phyloP scores from a whole-genome alignment of 2,797 vertebrate genomes.

The Zalophus californianus region DNA sequence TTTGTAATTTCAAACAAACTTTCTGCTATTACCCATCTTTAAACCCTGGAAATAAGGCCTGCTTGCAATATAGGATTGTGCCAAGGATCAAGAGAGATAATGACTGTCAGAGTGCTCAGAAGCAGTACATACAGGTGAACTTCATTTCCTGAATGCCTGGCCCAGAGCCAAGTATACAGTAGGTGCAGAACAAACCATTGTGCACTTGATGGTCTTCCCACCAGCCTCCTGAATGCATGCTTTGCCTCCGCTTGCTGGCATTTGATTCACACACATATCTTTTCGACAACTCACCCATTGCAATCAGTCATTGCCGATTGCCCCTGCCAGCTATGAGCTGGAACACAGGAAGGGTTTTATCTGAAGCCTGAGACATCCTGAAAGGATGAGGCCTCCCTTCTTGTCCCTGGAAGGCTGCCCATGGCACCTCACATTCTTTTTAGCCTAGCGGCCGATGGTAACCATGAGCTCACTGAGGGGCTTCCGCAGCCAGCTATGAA shows the following conservation, averaged over 20 bases:
- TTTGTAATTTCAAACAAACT: not conserved
- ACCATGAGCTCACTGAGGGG: constrained; percentile 54
- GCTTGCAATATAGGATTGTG: not conserved
- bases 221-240: constrained; percentile 46
- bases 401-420: constrained; percentile 70
- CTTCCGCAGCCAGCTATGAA: not conserved
- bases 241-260: not conserved
- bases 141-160: not conserved
- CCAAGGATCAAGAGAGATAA: not conserved
- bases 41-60: not conserved
- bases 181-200: constrained; percentile 59
- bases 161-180: not conserved
- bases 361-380: constrained; percentile 71
- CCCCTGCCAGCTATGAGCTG: constrained; percentile 60
- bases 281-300: constrained; percentile 59
- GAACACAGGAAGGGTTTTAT: constrained; percentile 78
- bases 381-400: constrained; percentile 76
- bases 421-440: constrained; percentile 74
- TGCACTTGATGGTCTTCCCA: constrained; percentile 35
- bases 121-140: not conserved
- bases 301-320: constrained; percentile 56
- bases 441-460: constrained; percentile 64
- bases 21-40: not conserved
- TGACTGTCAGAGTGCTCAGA: not conserved
- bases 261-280: constrained; percentile 65